Evolutionary conservation across 2,113 vertebrate species (phyloP).

Genomic region (Syrrhaptes paradoxus): DNA sequence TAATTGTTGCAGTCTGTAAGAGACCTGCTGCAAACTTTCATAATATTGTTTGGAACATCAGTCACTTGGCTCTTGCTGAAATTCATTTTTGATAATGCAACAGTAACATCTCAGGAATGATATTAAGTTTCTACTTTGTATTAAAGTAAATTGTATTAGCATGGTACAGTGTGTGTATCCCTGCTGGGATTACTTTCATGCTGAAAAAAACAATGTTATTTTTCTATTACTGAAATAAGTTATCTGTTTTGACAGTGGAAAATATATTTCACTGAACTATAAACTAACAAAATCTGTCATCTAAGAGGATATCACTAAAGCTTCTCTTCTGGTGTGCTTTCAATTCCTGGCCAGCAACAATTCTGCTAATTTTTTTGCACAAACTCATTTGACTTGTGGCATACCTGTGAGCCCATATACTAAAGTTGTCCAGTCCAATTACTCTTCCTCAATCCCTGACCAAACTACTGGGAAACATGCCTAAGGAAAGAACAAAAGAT

Average conservation of each 20-base stretch:
- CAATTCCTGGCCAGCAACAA: background rate
- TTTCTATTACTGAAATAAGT: slow-evolving; percentile 52
- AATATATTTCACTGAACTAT: slow-evolving; percentile 44
- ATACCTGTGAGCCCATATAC: background rate
- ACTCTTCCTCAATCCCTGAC: background rate
- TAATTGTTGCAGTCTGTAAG: background rate
- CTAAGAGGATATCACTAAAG: background rate
- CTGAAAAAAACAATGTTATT: slow-evolving; percentile 55
- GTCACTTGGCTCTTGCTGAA: slow-evolving; percentile 28
- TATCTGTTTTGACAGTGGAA: slow-evolving; percentile 52
- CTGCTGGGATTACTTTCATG: slow-evolving; percentile 47
- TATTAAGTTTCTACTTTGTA: slow-evolving; percentile 58
- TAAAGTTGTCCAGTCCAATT: slow-evolving; percentile 18
- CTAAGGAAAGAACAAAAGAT: background rate
- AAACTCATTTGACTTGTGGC: slow-evolving; percentile 4
- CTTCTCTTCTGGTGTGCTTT: background rate
- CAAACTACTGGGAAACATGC: background rate
- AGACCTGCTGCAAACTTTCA: background rate
- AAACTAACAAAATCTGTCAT: slow-evolving; percentile 40
- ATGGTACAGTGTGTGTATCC: background rate
- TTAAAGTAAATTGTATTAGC: slow-evolving; percentile 60
- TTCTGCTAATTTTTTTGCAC: background rate
- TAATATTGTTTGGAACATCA: slow-evolving; percentile 21
- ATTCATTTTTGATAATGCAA: slow-evolving; percentile 53
- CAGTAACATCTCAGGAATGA: slow-evolving; percentile 36